Conservation (phyloP, 2,888 invertebrate genomes). For the Troides aeacus region DNA sequence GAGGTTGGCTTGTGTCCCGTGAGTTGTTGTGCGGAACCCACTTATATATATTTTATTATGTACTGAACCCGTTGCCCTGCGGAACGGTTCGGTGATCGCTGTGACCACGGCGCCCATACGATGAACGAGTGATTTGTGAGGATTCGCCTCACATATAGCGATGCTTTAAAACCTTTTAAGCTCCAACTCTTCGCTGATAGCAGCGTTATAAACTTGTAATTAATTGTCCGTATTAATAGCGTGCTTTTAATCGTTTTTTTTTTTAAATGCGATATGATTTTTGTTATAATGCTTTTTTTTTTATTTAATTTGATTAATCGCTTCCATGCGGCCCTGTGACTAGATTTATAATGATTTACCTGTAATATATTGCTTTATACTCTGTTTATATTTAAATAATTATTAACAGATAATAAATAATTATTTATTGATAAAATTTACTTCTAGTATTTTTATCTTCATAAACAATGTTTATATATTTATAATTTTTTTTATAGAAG, state of each 20-base stretch:
- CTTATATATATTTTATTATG: neutral
- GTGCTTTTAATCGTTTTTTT: slow-evolving; percentile 37
- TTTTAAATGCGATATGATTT: slow-evolving; percentile 13
- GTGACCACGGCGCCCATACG: slow-evolving; percentile 13
- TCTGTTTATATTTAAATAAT: too few relatives aligned
- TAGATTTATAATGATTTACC: neutral
- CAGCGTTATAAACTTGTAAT: slow-evolving; percentile 67
- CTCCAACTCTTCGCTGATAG: slow-evolving; percentile 55
- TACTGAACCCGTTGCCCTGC: slow-evolving; percentile 36
- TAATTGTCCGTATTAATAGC: slow-evolving; percentile 65
- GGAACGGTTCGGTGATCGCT: slow-evolving; percentile 23
- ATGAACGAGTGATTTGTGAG: slow-evolving; percentile 62
- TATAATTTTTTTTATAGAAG: too few relatives aligned
- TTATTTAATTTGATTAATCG: neutral
- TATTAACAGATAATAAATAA: too few relatives aligned
- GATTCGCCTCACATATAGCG: slow-evolving; percentile 58
- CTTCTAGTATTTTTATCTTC: too few relatives aligned
- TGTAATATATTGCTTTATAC: neutral
- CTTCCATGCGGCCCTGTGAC: neutral
- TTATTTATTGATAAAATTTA: too few relatives aligned
- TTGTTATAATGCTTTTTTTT: neutral
- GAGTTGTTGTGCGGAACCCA: too few relatives aligned
- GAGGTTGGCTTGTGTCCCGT: too few relatives aligned
- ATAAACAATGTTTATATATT: too few relatives aligned
- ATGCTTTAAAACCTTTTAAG: slow-evolving; percentile 76